Percentiles rank a stretch among this genome's conserved stretches.
Evolutionary conservation across 2,797 vertebrate genomes (phyloP).

Genomic region (Eulemur mongoz): DNA sequence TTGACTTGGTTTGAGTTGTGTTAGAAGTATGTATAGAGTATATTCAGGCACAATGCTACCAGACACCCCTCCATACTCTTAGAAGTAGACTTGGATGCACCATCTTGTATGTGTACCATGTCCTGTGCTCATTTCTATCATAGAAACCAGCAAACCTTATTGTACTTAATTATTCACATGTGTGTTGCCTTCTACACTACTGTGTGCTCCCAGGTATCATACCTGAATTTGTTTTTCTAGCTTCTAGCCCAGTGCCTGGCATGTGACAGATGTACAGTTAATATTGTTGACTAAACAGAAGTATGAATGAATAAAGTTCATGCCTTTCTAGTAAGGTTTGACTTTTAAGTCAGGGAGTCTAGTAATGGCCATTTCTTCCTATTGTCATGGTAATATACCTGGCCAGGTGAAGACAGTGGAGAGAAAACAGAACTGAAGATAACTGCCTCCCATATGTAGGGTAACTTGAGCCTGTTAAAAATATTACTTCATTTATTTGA

Average conservation of each 20-base stretch:
- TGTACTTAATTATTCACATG: neutral
- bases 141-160: neutral
- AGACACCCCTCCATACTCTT: neutral
- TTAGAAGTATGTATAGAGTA: neutral
- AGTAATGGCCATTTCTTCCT: neutral
- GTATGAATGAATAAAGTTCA: neutral
- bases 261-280: neutral
- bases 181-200: neutral
- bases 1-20: neutral
- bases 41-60: neutral
- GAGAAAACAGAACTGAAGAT: neutral
- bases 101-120: neutral
- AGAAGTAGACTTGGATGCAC: neutral
- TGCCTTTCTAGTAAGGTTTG: neutral
- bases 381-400: neutral
- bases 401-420: neutral
- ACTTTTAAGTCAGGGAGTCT: neutral
- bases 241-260: neutral
- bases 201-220: neutral
- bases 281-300: neutral
- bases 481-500: constrained; percentile 10
- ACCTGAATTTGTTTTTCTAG: neutral
- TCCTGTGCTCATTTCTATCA: neutral
- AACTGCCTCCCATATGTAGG: neutral
- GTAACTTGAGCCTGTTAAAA: neutral